Base-by-base conservation (phyloP, 2,113 vertebrate genomes). In the Arothron firmamentum region DNA sequence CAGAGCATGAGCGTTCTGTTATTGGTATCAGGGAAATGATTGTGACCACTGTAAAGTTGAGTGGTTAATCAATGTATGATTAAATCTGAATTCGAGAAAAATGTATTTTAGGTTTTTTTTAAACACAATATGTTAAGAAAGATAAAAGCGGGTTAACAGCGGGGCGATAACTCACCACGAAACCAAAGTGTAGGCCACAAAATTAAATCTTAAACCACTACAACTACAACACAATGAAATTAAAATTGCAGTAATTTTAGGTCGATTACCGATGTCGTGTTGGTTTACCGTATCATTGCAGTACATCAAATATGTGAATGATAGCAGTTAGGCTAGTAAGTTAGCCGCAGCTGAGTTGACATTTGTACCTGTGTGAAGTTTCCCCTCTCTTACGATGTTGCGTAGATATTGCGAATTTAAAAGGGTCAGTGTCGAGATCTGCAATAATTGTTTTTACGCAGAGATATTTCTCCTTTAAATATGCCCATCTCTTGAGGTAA, bases 351-450 rank as follows among this genome's bases (percentile, higher is more conserved):
- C 56, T 79, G 60, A 72, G 74, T 60, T 79, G 60, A 72, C 65
- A 55, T 66, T 85, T 62, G 81, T 86, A 87, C 86, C 85, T 87
- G 77, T 59, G 23, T 72, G 55, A 85, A 81, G 78, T 80, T 77
- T 59, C 50, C 50, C 43, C 18, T 68, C 59, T 62, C 64, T 72
- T 80, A 52, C 41, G 66, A 49, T 43, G 70, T 66, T 46, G 56
- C 52, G 11, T 62, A 14, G 46, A 19, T 67, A 83, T 49, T 61
- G 19, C 42, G 11, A 70, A 58, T 17, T 42, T 47, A 42, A 62
- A 67, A 51, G 47, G 19, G 28, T 77, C 56, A 80, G 21, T 74
- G 21, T 60, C 59, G 41, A 21, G 18, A 53, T 77, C 42, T 77
- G 65, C 52, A 72, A 56, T 52, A 38, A 34, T n/a, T 31, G 0